Base-by-base conservation (phyloP, 1,140 invertebrate species). In the Drosophila pseudoananassae region DNA sequence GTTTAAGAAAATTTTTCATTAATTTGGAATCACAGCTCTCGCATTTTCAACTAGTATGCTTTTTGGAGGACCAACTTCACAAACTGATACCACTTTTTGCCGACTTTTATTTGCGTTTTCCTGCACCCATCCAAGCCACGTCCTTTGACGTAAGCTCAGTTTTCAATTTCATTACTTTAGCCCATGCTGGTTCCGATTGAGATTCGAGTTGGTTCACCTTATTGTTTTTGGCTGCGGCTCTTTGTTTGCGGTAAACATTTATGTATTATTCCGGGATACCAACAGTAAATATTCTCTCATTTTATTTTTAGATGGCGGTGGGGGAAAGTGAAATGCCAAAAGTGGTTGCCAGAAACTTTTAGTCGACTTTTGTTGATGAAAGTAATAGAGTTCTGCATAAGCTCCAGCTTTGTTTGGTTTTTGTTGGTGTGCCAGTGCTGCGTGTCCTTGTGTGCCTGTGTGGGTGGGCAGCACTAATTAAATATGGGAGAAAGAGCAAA, bases 121-220 rank as follows among this genome's bases (percentile, higher is more conserved):
- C 75, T 50, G 58, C 64, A 66, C 73, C 61, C 60, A 61, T 38
- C 14, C 45, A 38, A 12, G 15, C 47, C 55, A 76, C 52, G 75
- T 60, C 71, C 60, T 8, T 43, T 36, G 74, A 57, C 59, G 43
- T 53, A 46, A 78, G 60, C 75, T 87, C 56, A 64, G 69, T 85
- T 88, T 85, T 85, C 83, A 85, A 85, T 88, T 88, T 88, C 75
- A 82, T 87, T 82, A 87, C 66, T 68, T 82, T 78, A 61, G 46
- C 60, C 47, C 65, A 87, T 88, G 82, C 82, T 88, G 82, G 82
- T 76, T 77, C 55, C 64, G 55, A 50, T 72, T 79, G 40, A 7
- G 40, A 8, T 43, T 17, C 40, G 40, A 7, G 40, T 43, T 14
- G 2, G 55, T 76, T 64, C 14, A 45, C 43, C 31, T 51, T 75